Evolutionary conservation across 2,113 vertebrate genomes (phyloP).

Genomic region (Paraplagusia blochii): DNA sequence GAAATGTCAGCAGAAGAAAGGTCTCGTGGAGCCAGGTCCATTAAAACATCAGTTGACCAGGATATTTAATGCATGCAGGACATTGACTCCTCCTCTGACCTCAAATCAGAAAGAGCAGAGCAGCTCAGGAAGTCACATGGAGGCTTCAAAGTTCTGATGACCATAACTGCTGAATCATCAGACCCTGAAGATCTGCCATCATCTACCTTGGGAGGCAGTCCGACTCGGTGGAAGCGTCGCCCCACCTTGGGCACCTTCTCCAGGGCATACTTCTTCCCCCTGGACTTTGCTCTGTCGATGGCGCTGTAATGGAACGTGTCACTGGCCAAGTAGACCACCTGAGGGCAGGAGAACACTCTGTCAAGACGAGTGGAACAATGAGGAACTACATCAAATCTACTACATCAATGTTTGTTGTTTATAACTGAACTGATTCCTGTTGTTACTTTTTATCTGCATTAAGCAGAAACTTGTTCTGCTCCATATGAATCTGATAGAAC

Average conservation of each 20-base stretch:
- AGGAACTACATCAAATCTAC: no score
- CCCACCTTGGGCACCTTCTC: slow-evolving; percentile 97
- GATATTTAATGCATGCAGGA: slow-evolving; percentile 1
- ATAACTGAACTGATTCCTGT: no score
- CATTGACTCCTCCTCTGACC: slow-evolving; percentile 19
- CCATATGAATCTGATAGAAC: no score
- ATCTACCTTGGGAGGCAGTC: slow-evolving; percentile 94
- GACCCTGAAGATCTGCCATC: neutral
- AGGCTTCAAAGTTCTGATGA: neutral
- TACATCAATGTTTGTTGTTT: no score
- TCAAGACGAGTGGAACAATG: no score
- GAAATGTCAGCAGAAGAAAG: neutral
- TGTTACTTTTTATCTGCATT: no score
- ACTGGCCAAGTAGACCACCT: slow-evolving; percentile 93
- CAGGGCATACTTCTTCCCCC: slow-evolving; percentile 95
- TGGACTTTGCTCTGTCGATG: slow-evolving; percentile 94
- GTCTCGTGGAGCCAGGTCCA: neutral
- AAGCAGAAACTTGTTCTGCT: no score
- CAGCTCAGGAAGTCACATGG: neutral
- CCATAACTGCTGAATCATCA: neutral
- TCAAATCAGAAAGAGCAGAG: neutral
- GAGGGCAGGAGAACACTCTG: no score
- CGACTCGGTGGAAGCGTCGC: slow-evolving; percentile 92
- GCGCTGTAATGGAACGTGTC: slow-evolving; percentile 96
- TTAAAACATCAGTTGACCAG: slow-evolving; percentile 2